Conservation (phyloP, 2,113 vertebrate species). For the Camelus bactrianus region DNA sequence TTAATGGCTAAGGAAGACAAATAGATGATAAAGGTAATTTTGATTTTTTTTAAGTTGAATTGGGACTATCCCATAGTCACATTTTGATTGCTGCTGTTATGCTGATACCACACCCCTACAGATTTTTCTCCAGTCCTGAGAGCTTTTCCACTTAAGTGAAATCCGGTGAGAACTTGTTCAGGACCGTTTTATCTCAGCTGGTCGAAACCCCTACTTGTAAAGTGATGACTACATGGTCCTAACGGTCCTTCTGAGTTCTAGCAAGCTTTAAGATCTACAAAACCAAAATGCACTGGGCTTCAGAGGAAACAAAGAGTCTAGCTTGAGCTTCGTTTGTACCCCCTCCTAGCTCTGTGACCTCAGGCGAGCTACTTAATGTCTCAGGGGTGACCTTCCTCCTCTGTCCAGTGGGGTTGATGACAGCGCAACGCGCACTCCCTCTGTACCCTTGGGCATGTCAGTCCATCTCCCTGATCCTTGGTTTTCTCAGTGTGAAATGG, state of each 20-base stretch:
- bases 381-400: background rate
- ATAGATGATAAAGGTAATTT: background rate
- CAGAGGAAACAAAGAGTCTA: background rate
- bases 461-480: background rate
- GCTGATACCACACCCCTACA: background rate
- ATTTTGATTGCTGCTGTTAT: background rate
- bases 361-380: background rate
- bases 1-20: conserved; percentile 48
- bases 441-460: background rate
- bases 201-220: background rate
- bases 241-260: background rate
- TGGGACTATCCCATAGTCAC: background rate
- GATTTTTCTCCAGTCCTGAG: background rate
- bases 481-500: background rate
- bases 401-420: background rate
- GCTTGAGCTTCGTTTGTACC: background rate
- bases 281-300: background rate
- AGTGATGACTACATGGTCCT: background rate
- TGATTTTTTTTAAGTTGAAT: conserved; percentile 15
- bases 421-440: no score
- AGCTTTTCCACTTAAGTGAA: conserved; percentile 24
- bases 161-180: background rate
- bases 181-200: background rate
- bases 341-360: background rate
- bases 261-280: background rate